phyloP scores from a whole-genome alignment of 2,888 invertebrate genomes.

The Microchrysa polita region DNA sequence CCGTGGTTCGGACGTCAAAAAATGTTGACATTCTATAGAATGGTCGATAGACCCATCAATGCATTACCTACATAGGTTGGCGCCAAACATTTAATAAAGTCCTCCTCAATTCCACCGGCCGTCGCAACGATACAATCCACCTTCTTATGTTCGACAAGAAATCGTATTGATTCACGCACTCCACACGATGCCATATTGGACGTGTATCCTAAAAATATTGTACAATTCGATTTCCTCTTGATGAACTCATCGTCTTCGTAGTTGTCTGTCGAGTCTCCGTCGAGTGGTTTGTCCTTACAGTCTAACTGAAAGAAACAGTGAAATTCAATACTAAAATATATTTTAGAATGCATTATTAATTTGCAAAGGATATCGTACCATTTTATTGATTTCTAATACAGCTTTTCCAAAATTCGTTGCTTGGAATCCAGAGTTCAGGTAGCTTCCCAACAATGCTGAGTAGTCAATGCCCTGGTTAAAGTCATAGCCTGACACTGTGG shows the following conservation, averaged over 20 bases:
- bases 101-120: slow-evolving; percentile 98
- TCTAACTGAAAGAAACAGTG: slow-evolving; percentile 67
- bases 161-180: slow-evolving; percentile 88
- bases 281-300: slow-evolving; percentile 75
- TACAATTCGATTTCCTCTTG: slow-evolving; percentile 81
- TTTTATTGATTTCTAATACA: slow-evolving; percentile 89
- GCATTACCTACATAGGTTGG: slow-evolving; percentile 85
- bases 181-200: slow-evolving; percentile 98
- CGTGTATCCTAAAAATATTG: slow-evolving; percentile 96
- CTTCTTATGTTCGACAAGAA: slow-evolving; percentile 85
- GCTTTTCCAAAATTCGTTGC: slow-evolving; percentile 94
- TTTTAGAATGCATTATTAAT: no score
- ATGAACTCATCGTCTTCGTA: slow-evolving; percentile 85
- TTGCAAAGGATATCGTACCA: slow-evolving; percentile 70
- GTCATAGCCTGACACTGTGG: slow-evolving; percentile 86
- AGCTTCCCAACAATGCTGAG: slow-evolving; percentile 82
- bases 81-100: slow-evolving; percentile 97
- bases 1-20: no score
- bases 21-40: not conserved
- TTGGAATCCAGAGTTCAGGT: slow-evolving; percentile 91
- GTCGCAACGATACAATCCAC: slow-evolving; percentile 97
- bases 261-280: slow-evolving; percentile 72
- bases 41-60: not conserved
- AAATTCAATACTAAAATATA: not conserved
- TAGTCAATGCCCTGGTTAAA: slow-evolving; percentile 92